Percentiles rank a stretch among this genome's conserved stretches.
Evolutionary conservation across 1,140 invertebrate genomes (phyloP).

Genomic region (Episyrphus balteatus): DNA sequence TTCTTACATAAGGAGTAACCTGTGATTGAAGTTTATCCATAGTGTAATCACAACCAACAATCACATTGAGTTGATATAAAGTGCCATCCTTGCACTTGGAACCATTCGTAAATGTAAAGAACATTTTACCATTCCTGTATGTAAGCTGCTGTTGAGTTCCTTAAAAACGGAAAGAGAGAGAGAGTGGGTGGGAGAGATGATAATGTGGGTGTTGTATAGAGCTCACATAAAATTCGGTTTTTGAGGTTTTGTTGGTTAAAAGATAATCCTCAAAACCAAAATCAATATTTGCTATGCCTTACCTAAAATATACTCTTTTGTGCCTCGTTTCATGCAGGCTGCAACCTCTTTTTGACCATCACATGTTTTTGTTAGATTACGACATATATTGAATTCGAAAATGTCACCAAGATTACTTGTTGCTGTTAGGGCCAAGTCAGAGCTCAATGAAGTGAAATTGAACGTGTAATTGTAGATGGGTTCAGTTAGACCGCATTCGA

Average conservation of each 20-base stretch:
- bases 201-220: no score
- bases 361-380: slow-evolving; percentile 20
- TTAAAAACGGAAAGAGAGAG: slow-evolving; percentile 5
- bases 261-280: slow-evolving; percentile 8
- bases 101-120: slow-evolving; percentile 20
- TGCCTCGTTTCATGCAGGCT: slow-evolving; percentile 22
- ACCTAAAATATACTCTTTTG: slow-evolving; percentile 30
- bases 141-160: slow-evolving; percentile 23
- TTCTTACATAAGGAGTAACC: slow-evolving; percentile 22
- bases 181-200: no score
- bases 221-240: not conserved
- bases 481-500: slow-evolving; percentile 23
- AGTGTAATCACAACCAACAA: slow-evolving; percentile 26
- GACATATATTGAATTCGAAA: slow-evolving; percentile 31
- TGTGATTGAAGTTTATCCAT: slow-evolving; percentile 16
- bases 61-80: slow-evolving; percentile 20
- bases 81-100: slow-evolving; percentile 21
- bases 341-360: slow-evolving; percentile 20
- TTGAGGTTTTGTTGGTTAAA: not conserved
- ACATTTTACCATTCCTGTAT: slow-evolving; percentile 25
- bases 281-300: slow-evolving; percentile 2
- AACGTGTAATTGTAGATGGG: slow-evolving; percentile 28
- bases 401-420: slow-evolving; percentile 9
- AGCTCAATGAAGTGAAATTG: slow-evolving; percentile 21
- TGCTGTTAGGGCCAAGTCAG: slow-evolving; percentile 23